Evolutionary conservation across 2,113 vertebrate genomes (phyloP).

Genomic region (Symphodus melops): DNA sequence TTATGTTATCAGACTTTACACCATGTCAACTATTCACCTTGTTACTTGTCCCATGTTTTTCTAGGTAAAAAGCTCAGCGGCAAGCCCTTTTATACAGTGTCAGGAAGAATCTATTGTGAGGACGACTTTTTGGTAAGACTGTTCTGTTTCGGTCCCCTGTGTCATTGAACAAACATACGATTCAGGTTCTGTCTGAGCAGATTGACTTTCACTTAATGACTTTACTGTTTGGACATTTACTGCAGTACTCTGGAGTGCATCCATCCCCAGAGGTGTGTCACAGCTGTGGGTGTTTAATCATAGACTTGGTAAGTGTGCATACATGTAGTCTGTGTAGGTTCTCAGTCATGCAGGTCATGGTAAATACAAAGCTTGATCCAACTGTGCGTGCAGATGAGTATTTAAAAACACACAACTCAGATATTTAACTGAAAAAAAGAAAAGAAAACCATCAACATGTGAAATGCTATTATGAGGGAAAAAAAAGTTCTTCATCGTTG

Average conservation of each 20-base stretch:
- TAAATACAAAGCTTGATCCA: too few relatives aligned
- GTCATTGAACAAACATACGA: background rate
- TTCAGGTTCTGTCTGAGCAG: background rate
- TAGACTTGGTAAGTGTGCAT: slow-evolving; percentile 88
- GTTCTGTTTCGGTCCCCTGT: background rate
- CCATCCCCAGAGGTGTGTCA: slow-evolving; percentile 90
- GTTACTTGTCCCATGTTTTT: background rate
- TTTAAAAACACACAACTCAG: too few relatives aligned
- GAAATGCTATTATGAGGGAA: too few relatives aligned
- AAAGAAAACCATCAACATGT: too few relatives aligned
- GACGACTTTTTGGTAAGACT: slow-evolving; percentile 91
- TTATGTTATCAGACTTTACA: background rate
- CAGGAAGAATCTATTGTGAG: slow-evolving; percentile 90
- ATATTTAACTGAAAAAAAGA: too few relatives aligned
- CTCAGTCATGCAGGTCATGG: too few relatives aligned
- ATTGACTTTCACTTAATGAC: too few relatives aligned
- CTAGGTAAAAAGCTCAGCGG: slow-evolving; percentile 88
- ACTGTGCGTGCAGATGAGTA: too few relatives aligned
- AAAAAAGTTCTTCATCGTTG: too few relatives aligned
- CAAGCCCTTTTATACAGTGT: slow-evolving; percentile 90
- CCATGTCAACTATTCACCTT: background rate
- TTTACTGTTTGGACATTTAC: background rate
- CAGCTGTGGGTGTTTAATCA: slow-evolving; percentile 90
- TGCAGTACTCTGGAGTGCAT: slow-evolving; percentile 92
- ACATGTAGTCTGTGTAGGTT: background rate